Base-by-base conservation (phyloP, 2,888 invertebrate genomes). In the Galeruca laticollis region DNA sequence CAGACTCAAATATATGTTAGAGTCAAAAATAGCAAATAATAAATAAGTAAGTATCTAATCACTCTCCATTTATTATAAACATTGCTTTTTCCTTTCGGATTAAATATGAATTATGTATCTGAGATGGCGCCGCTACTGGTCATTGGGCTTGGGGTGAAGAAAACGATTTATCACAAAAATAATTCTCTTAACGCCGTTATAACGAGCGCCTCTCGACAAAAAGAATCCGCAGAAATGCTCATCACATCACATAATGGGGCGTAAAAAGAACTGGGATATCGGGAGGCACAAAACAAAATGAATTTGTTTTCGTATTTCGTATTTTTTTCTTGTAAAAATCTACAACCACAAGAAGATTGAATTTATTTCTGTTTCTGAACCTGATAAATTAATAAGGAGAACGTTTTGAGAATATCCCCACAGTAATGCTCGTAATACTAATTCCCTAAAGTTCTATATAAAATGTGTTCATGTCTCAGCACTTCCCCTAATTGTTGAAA, bases 131-230 rank as follows among this genome's bases (percentile, higher is more conserved):
- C 56, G 15, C 56, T 35, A 18, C 9, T 57, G 62, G 52, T 57
- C 56, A 57, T n/a, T 15, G 37, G 62, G 49, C 62, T 52, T 56
- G 71, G 68, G 54, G 72, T 71, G 70, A 72, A 77, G 75, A 74
- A 76, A 76, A 76, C 76, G 76, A 78, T 77, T 76, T 77, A 77
- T 77, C 76, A 77, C 73, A 70, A 72, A 76, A 76, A 76, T 78
- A 78, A 78, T 78, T 77, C 75, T 75, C 73, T 77, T 77, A 78
- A 76, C 78, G 76, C 73, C 75, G 76, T 75, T 77, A 76, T 78
- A 78, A 77, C 75, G 77, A 77, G 76, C 75, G 75, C 70, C 69
- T 60, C 60, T 68, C 51, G 73, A 72, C 72, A 74, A 75, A 76
- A 75, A 76, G 74, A 73, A 73, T 74, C 76, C 73, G 68, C 73